Base-by-base conservation (phyloP, 1,140 invertebrate genomes). In the Nixonia krombeini region DNA sequence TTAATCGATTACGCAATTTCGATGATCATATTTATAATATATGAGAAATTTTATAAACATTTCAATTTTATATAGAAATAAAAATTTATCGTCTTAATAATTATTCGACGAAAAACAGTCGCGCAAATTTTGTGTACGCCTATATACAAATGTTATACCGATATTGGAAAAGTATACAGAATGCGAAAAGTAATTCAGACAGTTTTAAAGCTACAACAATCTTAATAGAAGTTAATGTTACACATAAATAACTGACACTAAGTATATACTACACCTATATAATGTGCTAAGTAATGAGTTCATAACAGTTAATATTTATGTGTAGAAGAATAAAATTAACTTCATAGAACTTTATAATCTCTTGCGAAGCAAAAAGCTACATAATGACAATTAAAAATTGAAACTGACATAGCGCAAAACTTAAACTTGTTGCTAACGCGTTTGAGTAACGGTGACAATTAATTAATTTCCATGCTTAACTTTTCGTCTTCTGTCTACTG, bases 71-170 rank as follows among this genome's bases (percentile, higher is more conserved):
- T 69, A 68, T 57, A 40, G 10, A 53, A 47, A 44, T 63, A 53
- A 58, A 69, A 63, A 49, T 69, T 69, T 59, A 45, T 63, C 47
- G 50, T 63, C 47, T 31, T 2, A 31, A 3, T 31, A 31, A 31
- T 31, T 31, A 31, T 31, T 63, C 53, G 42, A 42, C 57, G 61
- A 18, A 53, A 68, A 52, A 57, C 12, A 57, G 66, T 68, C 65
- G 65, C 65, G 65, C 52, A 63, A 68, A 68, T 57, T 62, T 68
- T 62, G 46, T 68, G 65, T 63, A 57, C 52, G 62, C 44, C n/a
- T n/a, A 68, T 52, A 35, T 26, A 40, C 41, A 21, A 47, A 63
- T 41, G 50, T 57, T 62, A 58, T 58, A 58, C n/a, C n/a, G n/a
- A n/a, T n/a, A n/a, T n/a, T n/a, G n/a, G 21, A 46, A 40, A 13